These are phyloP conservation scores for Menidia menidia DNA, from an alignment of 2,797 vertebrate species.

Conservation along the genomic window DNA sequence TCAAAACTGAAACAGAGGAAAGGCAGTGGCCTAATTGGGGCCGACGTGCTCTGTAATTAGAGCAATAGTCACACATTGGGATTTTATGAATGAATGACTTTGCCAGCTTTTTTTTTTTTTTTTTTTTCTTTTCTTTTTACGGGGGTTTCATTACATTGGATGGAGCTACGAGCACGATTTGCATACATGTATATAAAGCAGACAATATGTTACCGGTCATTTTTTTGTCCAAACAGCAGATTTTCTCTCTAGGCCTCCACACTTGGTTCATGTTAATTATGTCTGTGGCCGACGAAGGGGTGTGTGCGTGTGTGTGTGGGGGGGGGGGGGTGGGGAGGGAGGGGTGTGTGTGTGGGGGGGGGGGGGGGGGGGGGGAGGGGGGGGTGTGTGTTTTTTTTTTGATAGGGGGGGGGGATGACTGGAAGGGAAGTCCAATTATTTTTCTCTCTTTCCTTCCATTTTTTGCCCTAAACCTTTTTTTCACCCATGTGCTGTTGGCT, in stretches of 20 bases:
- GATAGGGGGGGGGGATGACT: conserved; percentile 24
- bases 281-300: conserved; percentile 62
- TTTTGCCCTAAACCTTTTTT: conserved; percentile 78
- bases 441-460: conserved; percentile 67
- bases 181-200: conserved; percentile 74
- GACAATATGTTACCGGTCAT: conserved; percentile 82
- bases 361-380: neutral
- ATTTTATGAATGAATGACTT: conserved; percentile 93
- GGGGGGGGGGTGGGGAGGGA: conserved; percentile 19
- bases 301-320: neutral
- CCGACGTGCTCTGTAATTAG: conserved; percentile 90
- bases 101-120: conserved; percentile 78
- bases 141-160: conserved; percentile 81
- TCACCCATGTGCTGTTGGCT: conserved; percentile 66
- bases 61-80: conserved; percentile 88
- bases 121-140: conserved; percentile 70
- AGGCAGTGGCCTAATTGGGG: conserved; percentile 86
- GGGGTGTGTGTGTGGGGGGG: neutral
- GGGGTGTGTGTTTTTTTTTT: too few species aligned
- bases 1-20: conserved; percentile 84
- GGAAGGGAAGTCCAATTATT: conserved; percentile 82
- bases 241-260: conserved; percentile 84
- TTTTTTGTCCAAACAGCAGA: conserved; percentile 83
- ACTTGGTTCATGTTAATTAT: conserved; percentile 84
- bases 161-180: conserved; percentile 80